Base-by-base conservation (phyloP, 1,140 invertebrate species). In the Parasteatoda tepidariorum region DNA sequence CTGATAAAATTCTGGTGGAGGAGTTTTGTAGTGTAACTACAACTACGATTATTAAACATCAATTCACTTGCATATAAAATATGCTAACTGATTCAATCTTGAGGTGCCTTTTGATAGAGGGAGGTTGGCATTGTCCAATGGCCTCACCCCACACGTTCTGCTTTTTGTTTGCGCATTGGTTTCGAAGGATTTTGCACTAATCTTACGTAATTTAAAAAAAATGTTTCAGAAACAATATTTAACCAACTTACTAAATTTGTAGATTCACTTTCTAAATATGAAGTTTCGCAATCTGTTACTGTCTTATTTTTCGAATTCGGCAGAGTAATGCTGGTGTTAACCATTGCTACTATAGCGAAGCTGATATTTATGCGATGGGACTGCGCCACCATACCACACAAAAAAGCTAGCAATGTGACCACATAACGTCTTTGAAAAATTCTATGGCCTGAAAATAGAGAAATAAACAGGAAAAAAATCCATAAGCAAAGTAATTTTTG, bases 311-410 rank as follows among this genome's bases (percentile, higher is more conserved):
- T 38, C 5, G 2, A 33, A 28, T 24, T 15, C 13, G 0, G 6
- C 18, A 28, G 3, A 13, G 28, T 2, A n/a, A n/a, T n/a, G 2
- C 48, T 30, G 34, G 24, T 55, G 13, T 55, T 59, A 1, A 73
- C 70, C 70, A 73, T 73, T 18, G 70, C 70, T 48, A 73, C 70
- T 3, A 73, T 57, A 15, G 33, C 41, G 1, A 73, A 26, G 30
- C 70, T 59, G 11, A 22, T 57, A 24, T 33, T 59, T 6, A 57
- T n/a, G 2, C 70, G 26, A 9, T 57, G 41, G 3, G 33, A 55
- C 13, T 73, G 55, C 15, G 59, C 22, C 24, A 26, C 48, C 24
- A 55, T 57, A 24, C 33, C 24, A 26, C 31, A 22, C 28, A 59
- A 18, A 73, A 73, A 73, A 0, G 7, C 48, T 30, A 57, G 34